These are phyloP conservation scores for Agriopis leucophaearia DNA, from an alignment of 2,888 invertebrate genomes.

Conservation along the genomic window DNA sequence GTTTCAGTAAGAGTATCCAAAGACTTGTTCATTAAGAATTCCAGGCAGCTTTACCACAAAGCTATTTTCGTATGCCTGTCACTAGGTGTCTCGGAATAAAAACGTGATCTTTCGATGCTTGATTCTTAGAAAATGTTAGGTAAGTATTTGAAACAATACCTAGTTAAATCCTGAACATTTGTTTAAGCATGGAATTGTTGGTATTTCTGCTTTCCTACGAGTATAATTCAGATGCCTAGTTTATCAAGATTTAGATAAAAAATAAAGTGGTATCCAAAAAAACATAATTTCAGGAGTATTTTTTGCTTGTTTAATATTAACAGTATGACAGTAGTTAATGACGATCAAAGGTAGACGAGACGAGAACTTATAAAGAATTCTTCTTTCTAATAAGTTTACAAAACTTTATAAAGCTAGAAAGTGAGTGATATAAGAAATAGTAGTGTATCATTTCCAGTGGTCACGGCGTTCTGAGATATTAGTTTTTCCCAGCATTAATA, in stretches of 20 bases:
- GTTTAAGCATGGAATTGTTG: not conserved
- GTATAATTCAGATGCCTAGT: not conserved
- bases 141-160: not conserved
- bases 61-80: conserved; percentile 52
- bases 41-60: conserved; percentile 33
- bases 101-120: conserved; percentile 48
- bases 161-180: not conserved
- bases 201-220: not conserved
- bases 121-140: conserved; percentile 20
- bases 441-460: too few species aligned
- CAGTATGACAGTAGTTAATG: too few species aligned
- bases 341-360: too few species aligned
- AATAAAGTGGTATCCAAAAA: not conserved
- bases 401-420: too few species aligned
- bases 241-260: not conserved
- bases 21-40: conserved; percentile 27
- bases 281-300: not conserved
- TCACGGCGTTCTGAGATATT: not conserved
- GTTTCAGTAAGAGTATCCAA: conserved; percentile 1
- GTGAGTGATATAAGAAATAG: too few species aligned
- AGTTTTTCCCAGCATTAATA: not conserved
- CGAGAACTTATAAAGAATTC: too few species aligned
- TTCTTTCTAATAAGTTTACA: too few species aligned
- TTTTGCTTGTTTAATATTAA: too few species aligned
- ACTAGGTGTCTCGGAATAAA: conserved; percentile 36